Conservation (phyloP, 2,797 vertebrate genomes). For the Acipenser ruthenus region DNA sequence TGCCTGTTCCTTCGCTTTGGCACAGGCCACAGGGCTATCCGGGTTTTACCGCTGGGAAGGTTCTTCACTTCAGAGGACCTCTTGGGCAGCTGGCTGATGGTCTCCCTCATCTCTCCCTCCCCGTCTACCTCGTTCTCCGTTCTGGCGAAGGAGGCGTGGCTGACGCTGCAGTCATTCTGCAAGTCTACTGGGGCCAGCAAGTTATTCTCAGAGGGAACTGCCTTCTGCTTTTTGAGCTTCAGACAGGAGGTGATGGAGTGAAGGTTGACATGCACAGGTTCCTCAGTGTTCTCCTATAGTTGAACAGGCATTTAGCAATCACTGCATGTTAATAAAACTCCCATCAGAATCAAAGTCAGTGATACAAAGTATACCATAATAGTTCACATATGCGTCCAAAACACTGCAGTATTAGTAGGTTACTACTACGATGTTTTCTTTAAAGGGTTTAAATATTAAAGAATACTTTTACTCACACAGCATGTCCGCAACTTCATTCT, state of each 20-base stretch:
- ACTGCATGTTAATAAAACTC: not conserved
- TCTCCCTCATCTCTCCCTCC: slow-evolving; percentile 32
- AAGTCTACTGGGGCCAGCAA: slow-evolving; percentile 57
- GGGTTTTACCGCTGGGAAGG: slow-evolving; percentile 66
- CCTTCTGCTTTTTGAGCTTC: slow-evolving; percentile 59
- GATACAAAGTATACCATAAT: no score
- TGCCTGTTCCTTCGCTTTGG: slow-evolving; percentile 69
- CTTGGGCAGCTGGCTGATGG: slow-evolving; percentile 34
- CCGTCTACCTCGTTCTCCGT: slow-evolving; percentile 38
- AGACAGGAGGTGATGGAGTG: slow-evolving; percentile 56
- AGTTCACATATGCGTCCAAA: no score
- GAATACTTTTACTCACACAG: no score
- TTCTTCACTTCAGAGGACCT: slow-evolving; percentile 70
- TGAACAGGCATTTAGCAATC: slow-evolving; percentile 1
- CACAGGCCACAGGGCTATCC: slow-evolving; percentile 56
- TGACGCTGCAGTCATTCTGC: slow-evolving; percentile 79
- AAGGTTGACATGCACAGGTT: slow-evolving; percentile 35
- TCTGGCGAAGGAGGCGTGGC: slow-evolving; percentile 64
- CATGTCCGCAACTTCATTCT: no score
- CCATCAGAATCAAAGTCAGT: no score
- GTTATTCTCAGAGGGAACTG: slow-evolving; percentile 54
- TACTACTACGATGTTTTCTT: no score
- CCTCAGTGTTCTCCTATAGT: slow-evolving; percentile 50
- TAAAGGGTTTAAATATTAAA: no score
- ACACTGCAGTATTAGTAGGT: no score